Conservation (phyloP, 2,797 vertebrate genomes). For the Diplodus sargus region DNA sequence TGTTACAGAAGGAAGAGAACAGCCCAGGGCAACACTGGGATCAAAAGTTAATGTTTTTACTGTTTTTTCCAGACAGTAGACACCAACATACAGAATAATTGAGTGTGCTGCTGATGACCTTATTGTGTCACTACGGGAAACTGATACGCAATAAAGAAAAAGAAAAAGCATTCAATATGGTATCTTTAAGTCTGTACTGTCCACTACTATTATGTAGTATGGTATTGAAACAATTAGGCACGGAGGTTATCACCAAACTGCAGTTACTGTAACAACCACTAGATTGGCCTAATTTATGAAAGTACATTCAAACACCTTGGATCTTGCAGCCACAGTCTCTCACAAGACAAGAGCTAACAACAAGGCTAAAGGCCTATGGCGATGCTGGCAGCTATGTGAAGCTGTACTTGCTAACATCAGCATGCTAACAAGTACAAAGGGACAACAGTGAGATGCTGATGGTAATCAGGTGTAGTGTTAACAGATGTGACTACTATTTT, state of each 20-base stretch:
- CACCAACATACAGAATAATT: neutral
- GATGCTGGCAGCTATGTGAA: no score
- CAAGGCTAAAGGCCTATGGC: no score
- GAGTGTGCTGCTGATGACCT: neutral
- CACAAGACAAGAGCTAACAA: no score
- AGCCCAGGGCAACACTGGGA: conserved; percentile 24
- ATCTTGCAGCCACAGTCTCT: no score
- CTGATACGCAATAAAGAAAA: neutral
- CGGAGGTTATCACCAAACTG: neutral
- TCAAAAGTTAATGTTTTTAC: conserved; percentile 25
- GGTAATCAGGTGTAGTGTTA: no score
- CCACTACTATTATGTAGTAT: neutral
- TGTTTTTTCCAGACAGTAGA: conserved; percentile 22
- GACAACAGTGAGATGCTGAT: no score
- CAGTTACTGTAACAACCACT: no score
- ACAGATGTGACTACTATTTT: neutral
- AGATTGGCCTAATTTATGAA: no score
- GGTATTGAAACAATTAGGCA: neutral
- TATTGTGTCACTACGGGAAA: neutral
- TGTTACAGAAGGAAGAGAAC: conserved; percentile 42
- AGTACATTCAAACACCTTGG: no score
- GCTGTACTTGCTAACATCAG: neutral
- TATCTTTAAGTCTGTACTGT: no score
- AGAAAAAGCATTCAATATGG: no score
- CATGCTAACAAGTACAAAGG: neutral